Conservation (phyloP, 2,797 vertebrate species). For the Cottoperca gobio region DNA sequence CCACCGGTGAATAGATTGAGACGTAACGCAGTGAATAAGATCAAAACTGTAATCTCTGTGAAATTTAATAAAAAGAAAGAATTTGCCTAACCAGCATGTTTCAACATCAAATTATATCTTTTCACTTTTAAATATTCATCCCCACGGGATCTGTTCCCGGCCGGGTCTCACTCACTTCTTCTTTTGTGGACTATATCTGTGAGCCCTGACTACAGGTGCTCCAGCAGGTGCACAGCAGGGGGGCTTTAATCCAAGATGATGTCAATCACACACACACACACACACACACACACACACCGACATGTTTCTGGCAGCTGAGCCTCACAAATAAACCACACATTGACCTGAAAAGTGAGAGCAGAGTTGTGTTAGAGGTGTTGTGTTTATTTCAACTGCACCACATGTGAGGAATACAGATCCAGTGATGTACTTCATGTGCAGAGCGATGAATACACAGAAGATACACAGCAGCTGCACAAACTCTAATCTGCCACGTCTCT, state of each 20-base stretch:
- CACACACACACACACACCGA: neutral
- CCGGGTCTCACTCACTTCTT: constrained; percentile 37
- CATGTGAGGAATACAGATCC: neutral
- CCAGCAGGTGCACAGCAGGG: constrained; percentile 31
- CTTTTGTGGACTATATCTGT: constrained; percentile 48
- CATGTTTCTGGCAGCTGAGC: constrained; percentile 15
- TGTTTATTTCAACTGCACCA: neutral
- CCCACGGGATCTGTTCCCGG: constrained; percentile 40
- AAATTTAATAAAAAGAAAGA: constrained; percentile 74
- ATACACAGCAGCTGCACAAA: neutral
- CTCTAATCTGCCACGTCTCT: neutral
- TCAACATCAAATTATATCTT: constrained; percentile 59
- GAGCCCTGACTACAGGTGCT: constrained; percentile 58
- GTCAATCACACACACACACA: constrained; percentile 20
- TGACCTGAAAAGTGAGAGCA: constrained; percentile 1
- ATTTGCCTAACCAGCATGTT: constrained; percentile 69
- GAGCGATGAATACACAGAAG: neutral
- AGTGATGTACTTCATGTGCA: neutral
- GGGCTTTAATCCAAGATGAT: constrained; percentile 47
- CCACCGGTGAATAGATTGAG: constrained; percentile 58
- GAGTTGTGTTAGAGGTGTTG: neutral
- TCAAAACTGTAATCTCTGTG: constrained; percentile 73
- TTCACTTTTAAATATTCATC: constrained; percentile 44
- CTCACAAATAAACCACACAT: neutral
- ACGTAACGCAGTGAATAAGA: constrained; percentile 63